Base-by-base conservation (phyloP, 2,888 invertebrate species). In the Petrolisthes cinctipes region DNA sequence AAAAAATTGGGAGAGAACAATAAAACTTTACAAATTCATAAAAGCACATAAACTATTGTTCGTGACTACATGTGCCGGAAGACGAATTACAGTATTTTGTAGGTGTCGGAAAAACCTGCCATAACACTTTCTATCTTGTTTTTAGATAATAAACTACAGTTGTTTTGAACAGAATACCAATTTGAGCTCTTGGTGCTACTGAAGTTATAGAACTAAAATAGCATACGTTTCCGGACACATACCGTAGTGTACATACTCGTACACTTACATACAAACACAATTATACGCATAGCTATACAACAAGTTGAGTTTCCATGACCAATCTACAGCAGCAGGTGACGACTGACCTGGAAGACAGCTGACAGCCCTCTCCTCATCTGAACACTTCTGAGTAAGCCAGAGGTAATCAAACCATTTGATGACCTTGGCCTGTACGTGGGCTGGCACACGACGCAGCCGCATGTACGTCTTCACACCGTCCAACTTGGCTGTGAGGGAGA, bases 361-460 rank as follows among this genome's bases (percentile, higher is more conserved):
- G 92, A 98, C 97, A 88, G 97, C 97, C 93, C 96, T 96, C 93
- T 99, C 98, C 93, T 99, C 99, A 93, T 99, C 98, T 53, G 98
- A 98, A 93, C 98, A 98, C 94, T 99, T 99, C 94, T 99, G 98
- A 91, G 98, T 98, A 92, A 98, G 95, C 99, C 99, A 99, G 92
- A 99, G 95, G 93, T 99, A 99, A 94, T 99, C 99, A 94, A 99
- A 99, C 99, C 99, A 99, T 94, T 98, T 98, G 94, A 99, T 99
- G 91, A 97, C 99, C 94, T 99, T 98, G 92, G 98, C 97, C 93
- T 99, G 98, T 90, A 99, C 95, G 93, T 97, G 97, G 92, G 96
- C 96, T 73, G 99, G 99, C 91, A 99, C 99, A 92, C 98, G 95
- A 84, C 99, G 95, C 96, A 99, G 97, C 91, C 97, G 95, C 99